phyloP scores from a whole-genome alignment of 2,113 vertebrate genomes.

The Brienomyrus brachyistius region DNA sequence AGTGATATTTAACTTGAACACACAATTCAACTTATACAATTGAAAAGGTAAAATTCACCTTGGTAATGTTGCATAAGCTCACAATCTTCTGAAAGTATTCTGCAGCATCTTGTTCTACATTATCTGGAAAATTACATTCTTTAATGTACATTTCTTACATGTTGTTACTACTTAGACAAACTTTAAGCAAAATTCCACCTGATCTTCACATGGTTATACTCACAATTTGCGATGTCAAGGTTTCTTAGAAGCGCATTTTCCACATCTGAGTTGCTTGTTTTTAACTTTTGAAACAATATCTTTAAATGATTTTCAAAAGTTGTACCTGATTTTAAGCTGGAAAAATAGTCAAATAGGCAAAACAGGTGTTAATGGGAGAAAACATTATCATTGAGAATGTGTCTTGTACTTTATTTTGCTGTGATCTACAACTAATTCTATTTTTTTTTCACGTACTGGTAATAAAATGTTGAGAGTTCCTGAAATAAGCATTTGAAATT shows the following conservation, averaged over 20 bases:
- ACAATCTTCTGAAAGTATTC: no score
- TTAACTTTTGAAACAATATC: not conserved
- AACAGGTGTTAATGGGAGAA: no score
- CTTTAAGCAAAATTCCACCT: not conserved
- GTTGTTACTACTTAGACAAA: not conserved
- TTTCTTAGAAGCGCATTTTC: no score
- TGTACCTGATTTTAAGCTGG: no score
- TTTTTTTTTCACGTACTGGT: accelerated
- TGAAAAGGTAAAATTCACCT: not conserved
- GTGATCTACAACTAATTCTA: no score
- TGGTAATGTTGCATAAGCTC: accelerated
- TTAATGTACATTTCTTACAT: not conserved
- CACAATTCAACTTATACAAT: not conserved
- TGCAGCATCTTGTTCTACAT: not conserved
- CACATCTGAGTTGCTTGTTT: no score
- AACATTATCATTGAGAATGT: no score
- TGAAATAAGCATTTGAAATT: no score
- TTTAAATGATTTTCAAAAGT: not conserved
- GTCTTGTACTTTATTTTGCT: no score
- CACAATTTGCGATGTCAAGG: not conserved
- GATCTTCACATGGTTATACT: not conserved
- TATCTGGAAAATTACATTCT: constrained; percentile 27
- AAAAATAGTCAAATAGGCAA: no score
- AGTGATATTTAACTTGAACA: not conserved
- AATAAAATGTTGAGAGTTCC: no score